Percentiles rank a stretch among this genome's conserved stretches.
These are phyloP conservation scores for Watsonalla binaria DNA, from an alignment of 2,888 invertebrate species.

Conservation along the genomic window DNA sequence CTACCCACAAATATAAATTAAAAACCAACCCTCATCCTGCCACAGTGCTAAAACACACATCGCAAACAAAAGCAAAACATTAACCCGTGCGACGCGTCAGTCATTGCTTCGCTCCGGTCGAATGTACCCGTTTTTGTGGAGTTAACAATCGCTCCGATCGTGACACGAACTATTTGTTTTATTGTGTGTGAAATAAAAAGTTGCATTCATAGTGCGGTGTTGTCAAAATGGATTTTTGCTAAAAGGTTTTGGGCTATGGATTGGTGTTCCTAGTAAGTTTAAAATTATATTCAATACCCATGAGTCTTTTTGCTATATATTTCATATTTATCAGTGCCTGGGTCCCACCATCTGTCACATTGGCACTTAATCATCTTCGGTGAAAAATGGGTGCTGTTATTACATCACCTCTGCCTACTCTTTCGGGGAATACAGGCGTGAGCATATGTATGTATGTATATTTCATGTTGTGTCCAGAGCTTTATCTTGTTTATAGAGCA, in stretches of 20 bases:
- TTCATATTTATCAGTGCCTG: too few species aligned
- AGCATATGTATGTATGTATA: too few species aligned
- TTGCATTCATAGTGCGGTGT: conserved; percentile 14
- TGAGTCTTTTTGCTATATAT: too few species aligned
- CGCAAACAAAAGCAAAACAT: background rate
- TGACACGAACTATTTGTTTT: conserved; percentile 25
- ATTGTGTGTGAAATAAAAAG: conserved; percentile 23
- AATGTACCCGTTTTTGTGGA: conserved; percentile 14
- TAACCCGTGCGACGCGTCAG: conserved; percentile 9
- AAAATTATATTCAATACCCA: background rate
- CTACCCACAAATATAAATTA: too few species aligned
- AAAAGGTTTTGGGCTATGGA: conserved; percentile 15
- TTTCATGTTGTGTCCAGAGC: too few species aligned
- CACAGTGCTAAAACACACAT: conserved; percentile 4
- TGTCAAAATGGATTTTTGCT: conserved; percentile 22
- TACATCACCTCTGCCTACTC: too few species aligned
- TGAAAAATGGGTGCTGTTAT: too few species aligned
- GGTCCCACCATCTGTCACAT: too few species aligned
- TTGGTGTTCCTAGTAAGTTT: background rate
- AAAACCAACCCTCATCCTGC: background rate
- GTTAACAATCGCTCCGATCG: conserved; percentile 14
- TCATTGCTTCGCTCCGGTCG: conserved; percentile 11
- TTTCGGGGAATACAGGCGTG: too few species aligned
- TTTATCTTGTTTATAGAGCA: too few species aligned
- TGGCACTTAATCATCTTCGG: too few species aligned